A percentile compares a stretch with the other conserved stretches of the same genome.
phyloP scores from a whole-genome alignment of 1,140 invertebrate species.

The Drosophila kepulauana region DNA sequence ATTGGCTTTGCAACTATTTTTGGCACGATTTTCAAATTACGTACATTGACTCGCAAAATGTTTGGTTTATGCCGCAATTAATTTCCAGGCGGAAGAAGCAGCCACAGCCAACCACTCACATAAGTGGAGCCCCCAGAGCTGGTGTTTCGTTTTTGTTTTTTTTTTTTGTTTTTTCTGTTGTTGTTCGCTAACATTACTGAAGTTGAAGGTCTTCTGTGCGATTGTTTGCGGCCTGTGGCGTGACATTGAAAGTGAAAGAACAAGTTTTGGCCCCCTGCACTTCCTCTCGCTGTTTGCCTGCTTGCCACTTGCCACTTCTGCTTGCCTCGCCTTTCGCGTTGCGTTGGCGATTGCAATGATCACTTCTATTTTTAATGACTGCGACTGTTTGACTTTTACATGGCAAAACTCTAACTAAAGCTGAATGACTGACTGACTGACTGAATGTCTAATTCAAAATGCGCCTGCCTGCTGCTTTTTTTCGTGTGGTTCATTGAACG shows the following conservation, averaged over 20 bases:
- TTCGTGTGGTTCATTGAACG: constrained; percentile 70
- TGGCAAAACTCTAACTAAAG: constrained; percentile 29
- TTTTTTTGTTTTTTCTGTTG: not conserved
- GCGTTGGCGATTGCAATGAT: constrained; percentile 36
- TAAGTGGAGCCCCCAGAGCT: constrained; percentile 37
- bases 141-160: not conserved
- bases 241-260: constrained; percentile 84
- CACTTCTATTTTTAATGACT: constrained; percentile 80
- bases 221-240: constrained; percentile 37
- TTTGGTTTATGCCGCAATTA: constrained; percentile 83
- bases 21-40: constrained; percentile 83
- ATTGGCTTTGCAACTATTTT: constrained; percentile 74
- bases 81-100: constrained; percentile 77
- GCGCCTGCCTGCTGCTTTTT: constrained; percentile 17
- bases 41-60: constrained; percentile 83
- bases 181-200: constrained; percentile 9
- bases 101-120: constrained; percentile 19
- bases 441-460: constrained; percentile 22
- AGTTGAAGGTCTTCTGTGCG: constrained; percentile 79
- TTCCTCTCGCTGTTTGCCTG: too few relatives aligned
- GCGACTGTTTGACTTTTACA: constrained; percentile 69
- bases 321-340: not conserved
- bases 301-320: too few relatives aligned
- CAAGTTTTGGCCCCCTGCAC: constrained; percentile 60
- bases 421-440: constrained; percentile 22